Conservation (phyloP, 2,888 invertebrate genomes). For the Ischnura elegans region DNA sequence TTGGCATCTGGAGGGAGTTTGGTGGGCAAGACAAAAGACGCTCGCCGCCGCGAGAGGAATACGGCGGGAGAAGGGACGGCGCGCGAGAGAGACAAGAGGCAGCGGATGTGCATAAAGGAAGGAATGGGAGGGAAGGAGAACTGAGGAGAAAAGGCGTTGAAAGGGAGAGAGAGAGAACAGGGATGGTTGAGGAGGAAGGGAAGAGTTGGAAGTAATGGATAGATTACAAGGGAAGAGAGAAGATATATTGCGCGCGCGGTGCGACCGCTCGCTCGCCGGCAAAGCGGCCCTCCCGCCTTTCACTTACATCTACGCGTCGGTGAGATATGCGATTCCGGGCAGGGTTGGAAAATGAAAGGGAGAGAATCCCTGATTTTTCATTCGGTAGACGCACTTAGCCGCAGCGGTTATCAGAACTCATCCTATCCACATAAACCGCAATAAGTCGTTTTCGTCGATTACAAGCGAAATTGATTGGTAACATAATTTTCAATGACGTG, state of each 20-base stretch:
- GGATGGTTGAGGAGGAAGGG: too few species aligned
- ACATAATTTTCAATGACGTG: background rate
- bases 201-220: background rate
- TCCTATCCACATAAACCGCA: too few species aligned
- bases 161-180: background rate
- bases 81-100: background rate
- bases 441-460: background rate
- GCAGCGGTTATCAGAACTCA: background rate
- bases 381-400: background rate
- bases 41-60: background rate
- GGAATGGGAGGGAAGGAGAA: background rate
- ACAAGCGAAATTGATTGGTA: background rate
- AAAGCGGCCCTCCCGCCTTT: slow-evolving; percentile 20
- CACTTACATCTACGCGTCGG: background rate
- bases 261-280: background rate
- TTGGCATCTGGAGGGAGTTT: slow-evolving; percentile 53
- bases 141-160: too few species aligned
- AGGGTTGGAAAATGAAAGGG: background rate
- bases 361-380: background rate
- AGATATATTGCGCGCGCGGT: background rate
- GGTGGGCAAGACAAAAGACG: slow-evolving; percentile 50
- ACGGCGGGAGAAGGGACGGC: background rate
- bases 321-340: slow-evolving; percentile 22
- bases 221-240: background rate
- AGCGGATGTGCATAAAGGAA: background rate